These are phyloP conservation scores for Leptinotarsa rubiginosa DNA, from an alignment of 2,888 invertebrate genomes.

Conservation along the genomic window DNA sequence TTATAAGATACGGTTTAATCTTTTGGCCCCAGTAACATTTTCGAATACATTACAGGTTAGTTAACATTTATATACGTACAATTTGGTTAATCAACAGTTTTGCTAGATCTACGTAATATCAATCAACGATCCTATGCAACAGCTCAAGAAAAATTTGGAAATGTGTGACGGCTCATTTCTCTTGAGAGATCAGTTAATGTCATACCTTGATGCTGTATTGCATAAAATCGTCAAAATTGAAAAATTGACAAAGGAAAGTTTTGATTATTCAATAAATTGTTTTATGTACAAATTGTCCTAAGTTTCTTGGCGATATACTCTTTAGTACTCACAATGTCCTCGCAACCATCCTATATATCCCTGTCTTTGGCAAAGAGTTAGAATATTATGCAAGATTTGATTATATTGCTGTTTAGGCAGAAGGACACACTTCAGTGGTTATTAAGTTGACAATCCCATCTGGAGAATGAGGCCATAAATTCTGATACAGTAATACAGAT, in stretches of 20 bases:
- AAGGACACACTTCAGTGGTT: constrained; percentile 24
- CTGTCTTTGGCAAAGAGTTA: constrained; percentile 49
- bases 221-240: constrained; percentile 14
- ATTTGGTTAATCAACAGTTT: constrained; percentile 47
- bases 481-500: neutral
- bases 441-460: neutral
- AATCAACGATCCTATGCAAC: constrained; percentile 35
- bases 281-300: constrained; percentile 61
- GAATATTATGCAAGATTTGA: constrained; percentile 49
- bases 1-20: constrained; percentile 63
- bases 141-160: neutral
- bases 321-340: constrained; percentile 38
- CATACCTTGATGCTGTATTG: neutral
- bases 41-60: constrained; percentile 50
- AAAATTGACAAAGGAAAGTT: constrained; percentile 48
- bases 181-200: neutral
- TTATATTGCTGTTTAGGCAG: constrained; percentile 44
- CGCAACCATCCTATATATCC: constrained; percentile 39
- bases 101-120: constrained; percentile 42
- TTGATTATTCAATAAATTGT: constrained; percentile 51
- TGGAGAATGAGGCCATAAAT: too few relatives aligned
- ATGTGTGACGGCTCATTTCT: neutral
- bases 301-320: constrained; percentile 46
- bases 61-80: constrained; percentile 51
- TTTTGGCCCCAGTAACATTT: constrained; percentile 63